phyloP scores from a whole-genome alignment of 2,888 invertebrate genomes.

The Ecliptopera silaceata region DNA sequence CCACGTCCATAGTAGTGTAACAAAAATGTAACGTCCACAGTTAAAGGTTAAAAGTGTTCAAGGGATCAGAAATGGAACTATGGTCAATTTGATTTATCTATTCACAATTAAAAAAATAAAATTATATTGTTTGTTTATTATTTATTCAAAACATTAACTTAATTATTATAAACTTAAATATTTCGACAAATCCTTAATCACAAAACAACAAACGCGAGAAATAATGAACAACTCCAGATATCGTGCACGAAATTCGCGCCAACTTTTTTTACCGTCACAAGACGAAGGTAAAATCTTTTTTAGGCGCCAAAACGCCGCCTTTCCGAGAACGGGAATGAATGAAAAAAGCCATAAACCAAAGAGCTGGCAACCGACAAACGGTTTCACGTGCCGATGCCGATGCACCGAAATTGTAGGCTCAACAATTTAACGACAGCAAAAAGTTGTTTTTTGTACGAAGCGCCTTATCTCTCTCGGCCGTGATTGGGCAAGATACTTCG shows the following conservation, averaged over 20 bases:
- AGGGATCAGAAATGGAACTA: not conserved
- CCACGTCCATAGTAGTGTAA: too few relatives aligned
- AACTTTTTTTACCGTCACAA: conserved; percentile 47
- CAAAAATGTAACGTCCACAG: too few relatives aligned
- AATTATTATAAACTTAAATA: conserved; percentile 29
- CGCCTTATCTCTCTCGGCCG: conserved; percentile 45
- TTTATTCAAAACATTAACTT: conserved; percentile 19
- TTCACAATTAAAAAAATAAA: too few relatives aligned
- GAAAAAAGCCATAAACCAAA: conserved; percentile 72
- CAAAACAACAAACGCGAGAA: conserved; percentile 28
- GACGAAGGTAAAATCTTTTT: conserved; percentile 54
- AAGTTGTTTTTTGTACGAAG: conserved; percentile 48
- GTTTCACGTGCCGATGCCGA: conserved; percentile 67
- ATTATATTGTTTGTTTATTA: not conserved
- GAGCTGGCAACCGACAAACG: conserved; percentile 65
- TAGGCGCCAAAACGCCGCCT: conserved; percentile 78
- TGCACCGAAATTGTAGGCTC: conserved; percentile 64
- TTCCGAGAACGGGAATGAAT: conserved; percentile 74
- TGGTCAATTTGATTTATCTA: not conserved
- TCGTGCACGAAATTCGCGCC: conserved; percentile 49
- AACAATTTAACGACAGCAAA: conserved; percentile 64
- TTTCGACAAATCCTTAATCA: conserved; percentile 31
- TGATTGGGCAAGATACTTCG: conserved; percentile 31
- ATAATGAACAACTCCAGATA: conserved; percentile 34
- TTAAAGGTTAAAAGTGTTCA: conserved; percentile 8